Conservation (phyloP, 2,888 invertebrate species). For the Drosophila neonasuta region DNA sequence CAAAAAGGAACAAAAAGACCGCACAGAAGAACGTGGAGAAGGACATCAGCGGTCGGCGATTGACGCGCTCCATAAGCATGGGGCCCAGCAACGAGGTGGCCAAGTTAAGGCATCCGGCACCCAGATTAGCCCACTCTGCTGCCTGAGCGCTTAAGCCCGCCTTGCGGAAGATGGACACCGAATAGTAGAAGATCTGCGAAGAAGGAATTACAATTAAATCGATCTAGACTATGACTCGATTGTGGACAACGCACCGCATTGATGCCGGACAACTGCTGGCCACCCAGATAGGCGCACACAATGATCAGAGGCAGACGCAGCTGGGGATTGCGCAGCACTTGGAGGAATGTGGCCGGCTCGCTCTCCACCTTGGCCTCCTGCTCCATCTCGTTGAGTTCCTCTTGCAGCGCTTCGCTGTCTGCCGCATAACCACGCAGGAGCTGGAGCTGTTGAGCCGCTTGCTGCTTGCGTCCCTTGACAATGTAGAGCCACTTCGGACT, state of each 20-base stretch:
- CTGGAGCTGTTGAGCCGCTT: constrained; percentile 86
- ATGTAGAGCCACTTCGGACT: constrained; percentile 94
- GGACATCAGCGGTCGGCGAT: constrained; percentile 87
- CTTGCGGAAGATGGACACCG: constrained; percentile 88
- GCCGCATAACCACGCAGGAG: constrained; percentile 84
- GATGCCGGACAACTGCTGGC: constrained; percentile 95
- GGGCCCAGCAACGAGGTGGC: constrained; percentile 86
- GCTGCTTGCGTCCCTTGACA: constrained; percentile 85
- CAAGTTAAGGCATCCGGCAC: constrained; percentile 88
- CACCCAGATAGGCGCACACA: constrained; percentile 87
- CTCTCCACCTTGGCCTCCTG: constrained; percentile 82
- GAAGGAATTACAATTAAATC: neutral
- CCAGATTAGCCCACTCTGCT: constrained; percentile 89
- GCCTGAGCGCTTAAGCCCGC: constrained; percentile 86
- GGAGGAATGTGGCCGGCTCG: constrained; percentile 84
- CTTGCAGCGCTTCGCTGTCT: constrained; percentile 82
- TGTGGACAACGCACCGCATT: constrained; percentile 87
- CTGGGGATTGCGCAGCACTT: constrained; percentile 84
- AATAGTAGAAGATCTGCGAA: constrained; percentile 88
- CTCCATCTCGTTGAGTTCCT: constrained; percentile 85
- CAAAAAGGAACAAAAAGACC: constrained; percentile 85
- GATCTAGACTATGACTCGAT: neutral
- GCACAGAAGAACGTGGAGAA: constrained; percentile 85
- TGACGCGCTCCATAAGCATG: constrained; percentile 85
- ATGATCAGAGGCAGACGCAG: constrained; percentile 89